These are phyloP conservation scores for Exephanes ischioxanthus DNA, from an alignment of 2,888 invertebrate species.

Conservation along the genomic window DNA sequence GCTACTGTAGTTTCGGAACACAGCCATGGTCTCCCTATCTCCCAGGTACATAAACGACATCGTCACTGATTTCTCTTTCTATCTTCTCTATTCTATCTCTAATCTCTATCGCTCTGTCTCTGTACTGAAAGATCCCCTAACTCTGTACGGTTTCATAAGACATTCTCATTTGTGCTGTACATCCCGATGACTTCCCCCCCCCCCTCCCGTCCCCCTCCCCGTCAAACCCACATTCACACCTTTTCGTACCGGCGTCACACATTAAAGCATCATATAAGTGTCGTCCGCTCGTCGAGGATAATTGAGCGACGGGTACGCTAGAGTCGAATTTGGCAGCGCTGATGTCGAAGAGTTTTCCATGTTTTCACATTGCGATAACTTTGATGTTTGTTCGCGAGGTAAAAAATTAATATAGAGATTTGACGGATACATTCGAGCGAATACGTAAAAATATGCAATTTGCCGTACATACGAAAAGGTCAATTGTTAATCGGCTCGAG, in stretches of 20 bases:
- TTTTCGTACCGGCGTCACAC: conserved; percentile 51
- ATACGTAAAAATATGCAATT: too few species aligned
- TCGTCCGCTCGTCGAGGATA: conserved; percentile 35
- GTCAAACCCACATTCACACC: background rate
- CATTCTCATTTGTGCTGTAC: conserved; percentile 60
- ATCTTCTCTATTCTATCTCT: conserved; percentile 67
- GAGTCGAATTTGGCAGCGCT: background rate
- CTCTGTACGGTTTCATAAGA: conserved; percentile 45
- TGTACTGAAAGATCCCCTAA: conserved; percentile 44
- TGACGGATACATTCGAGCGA: too few species aligned
- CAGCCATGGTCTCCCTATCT: conserved; percentile 89
- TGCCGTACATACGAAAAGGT: too few species aligned
- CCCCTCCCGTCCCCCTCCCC: background rate
- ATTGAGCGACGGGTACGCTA: background rate
- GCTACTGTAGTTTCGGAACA: conserved; percentile 87
- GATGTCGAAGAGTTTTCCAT: background rate
- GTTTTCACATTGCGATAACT: background rate
- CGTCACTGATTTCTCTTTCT: conserved; percentile 79
- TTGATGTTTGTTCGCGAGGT: background rate
- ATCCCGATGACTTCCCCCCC: conserved; percentile 25
- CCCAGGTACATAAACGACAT: conserved; percentile 87
- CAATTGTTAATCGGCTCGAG: too few species aligned
- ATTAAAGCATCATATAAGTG: conserved; percentile 46
- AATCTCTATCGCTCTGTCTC: conserved; percentile 69
- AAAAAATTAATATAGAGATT: background rate